Conservation (phyloP, 2,888 invertebrate species). For the Phengaris alcon region DNA sequence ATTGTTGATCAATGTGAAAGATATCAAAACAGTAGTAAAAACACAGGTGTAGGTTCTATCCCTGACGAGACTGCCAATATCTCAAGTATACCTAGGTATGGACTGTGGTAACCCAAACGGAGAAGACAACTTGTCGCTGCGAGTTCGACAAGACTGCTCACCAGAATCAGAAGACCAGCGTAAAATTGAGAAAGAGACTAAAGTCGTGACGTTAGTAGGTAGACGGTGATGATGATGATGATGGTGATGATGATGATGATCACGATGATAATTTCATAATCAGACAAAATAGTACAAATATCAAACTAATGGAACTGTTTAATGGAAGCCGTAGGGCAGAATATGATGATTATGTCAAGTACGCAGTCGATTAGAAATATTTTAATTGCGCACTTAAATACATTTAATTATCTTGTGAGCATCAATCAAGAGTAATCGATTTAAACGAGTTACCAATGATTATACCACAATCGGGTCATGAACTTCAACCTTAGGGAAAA, state of each 20-base stretch:
- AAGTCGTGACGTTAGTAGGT: too few species aligned
- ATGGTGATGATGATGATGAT: neutral
- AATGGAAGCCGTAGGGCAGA: neutral
- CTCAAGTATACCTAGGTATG: too few species aligned
- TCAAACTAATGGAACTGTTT: neutral
- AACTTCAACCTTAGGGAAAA: neutral
- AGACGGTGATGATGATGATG: too few species aligned
- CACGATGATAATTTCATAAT: neutral
- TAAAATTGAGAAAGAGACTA: too few species aligned
- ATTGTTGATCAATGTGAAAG: too few species aligned
- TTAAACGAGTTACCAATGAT: neutral
- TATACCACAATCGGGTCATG: neutral
- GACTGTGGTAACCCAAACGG: too few species aligned
- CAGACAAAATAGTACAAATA: neutral
- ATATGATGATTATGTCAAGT: neutral
- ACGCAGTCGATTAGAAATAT: neutral
- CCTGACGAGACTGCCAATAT: too few species aligned
- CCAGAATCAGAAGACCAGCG: too few species aligned
- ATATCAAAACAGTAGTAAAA: too few species aligned
- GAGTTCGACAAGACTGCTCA: too few species aligned
- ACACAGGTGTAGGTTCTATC: too few species aligned
- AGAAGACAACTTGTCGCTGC: too few species aligned
- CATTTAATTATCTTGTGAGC: constrained; percentile 8
- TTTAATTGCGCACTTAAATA: constrained; percentile 14
- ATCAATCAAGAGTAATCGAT: neutral